These are phyloP conservation scores for Oostethus manadensis DNA, from an alignment of 2,113 vertebrate genomes.

Conservation along the genomic window DNA sequence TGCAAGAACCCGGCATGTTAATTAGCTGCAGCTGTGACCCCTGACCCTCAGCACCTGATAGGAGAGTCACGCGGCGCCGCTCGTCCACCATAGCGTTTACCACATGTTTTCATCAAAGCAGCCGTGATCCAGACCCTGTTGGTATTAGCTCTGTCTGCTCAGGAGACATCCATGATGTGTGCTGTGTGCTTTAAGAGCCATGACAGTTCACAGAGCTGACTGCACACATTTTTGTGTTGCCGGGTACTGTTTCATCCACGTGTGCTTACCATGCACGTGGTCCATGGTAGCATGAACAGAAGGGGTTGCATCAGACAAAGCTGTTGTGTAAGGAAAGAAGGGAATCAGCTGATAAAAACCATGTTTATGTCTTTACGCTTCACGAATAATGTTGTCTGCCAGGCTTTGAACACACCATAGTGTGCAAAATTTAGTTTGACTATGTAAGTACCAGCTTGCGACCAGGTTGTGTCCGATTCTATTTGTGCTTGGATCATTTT, in stretches of 20 bases:
- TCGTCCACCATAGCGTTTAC: slow-evolving; percentile 37
- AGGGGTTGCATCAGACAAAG: slow-evolving; percentile 26
- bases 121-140: slow-evolving; percentile 39
- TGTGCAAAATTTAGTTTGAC: no score
- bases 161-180: slow-evolving; percentile 10
- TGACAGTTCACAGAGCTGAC: slow-evolving; percentile 22
- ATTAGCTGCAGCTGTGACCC: slow-evolving; percentile 66
- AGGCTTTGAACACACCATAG: no score
- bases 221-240: slow-evolving; percentile 5
- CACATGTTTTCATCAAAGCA: slow-evolving; percentile 51
- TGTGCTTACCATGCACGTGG: slow-evolving; percentile 23
- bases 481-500: no score
- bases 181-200: slow-evolving; percentile 16
- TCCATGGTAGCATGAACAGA: slow-evolving; percentile 24
- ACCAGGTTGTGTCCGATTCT: no score
- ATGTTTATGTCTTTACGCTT: no score
- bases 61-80: slow-evolving; percentile 62
- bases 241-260: slow-evolving; percentile 25
- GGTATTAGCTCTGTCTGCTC: slow-evolving; percentile 27
- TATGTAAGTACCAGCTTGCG: no score
- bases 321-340: slow-evolving; percentile 33
- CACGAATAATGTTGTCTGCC: no score
- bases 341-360: no score
- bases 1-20: slow-evolving; percentile 61
- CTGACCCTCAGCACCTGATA: slow-evolving; percentile 69